phyloP scores from a whole-genome alignment of 2,113 vertebrate species.

The Nothobranchius furzeri region DNA sequence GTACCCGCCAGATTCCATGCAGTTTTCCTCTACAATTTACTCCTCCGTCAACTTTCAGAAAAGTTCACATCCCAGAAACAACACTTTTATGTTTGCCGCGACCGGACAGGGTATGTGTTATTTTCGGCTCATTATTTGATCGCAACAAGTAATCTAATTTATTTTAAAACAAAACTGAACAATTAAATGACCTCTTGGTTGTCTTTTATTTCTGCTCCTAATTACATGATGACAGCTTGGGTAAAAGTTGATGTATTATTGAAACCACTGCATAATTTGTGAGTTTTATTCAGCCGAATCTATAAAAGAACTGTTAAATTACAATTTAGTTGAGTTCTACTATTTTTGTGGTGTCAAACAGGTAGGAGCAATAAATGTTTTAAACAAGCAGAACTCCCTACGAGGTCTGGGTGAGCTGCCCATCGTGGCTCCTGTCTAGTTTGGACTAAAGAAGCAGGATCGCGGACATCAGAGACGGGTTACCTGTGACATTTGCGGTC shows the following conservation, averaged over 20 bases:
- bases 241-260: conserved; percentile 37
- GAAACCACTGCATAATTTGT: background rate
- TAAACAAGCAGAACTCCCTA: background rate
- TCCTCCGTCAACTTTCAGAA: background rate
- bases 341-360: accelerated
- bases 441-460: background rate
- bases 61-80: accelerated
- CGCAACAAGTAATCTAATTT: accelerated
- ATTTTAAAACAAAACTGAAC: too few species aligned
- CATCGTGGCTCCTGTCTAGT: background rate
- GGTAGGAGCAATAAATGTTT: background rate
- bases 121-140: background rate
- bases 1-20: background rate
- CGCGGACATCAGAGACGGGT: background rate
- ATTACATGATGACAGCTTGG: background rate
- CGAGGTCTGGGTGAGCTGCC: conserved; percentile 17
- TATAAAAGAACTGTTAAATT: accelerated
- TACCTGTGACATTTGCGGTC: conserved; percentile 98
- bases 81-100: accelerated
- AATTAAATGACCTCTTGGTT: too few species aligned
- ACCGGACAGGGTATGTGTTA: accelerated
- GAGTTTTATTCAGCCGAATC: conserved; percentile 14
- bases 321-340: accelerated
- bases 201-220: background rate
- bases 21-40: background rate